Conservation (phyloP, 2,797 vertebrate species). For the Graptemys geographica region DNA sequence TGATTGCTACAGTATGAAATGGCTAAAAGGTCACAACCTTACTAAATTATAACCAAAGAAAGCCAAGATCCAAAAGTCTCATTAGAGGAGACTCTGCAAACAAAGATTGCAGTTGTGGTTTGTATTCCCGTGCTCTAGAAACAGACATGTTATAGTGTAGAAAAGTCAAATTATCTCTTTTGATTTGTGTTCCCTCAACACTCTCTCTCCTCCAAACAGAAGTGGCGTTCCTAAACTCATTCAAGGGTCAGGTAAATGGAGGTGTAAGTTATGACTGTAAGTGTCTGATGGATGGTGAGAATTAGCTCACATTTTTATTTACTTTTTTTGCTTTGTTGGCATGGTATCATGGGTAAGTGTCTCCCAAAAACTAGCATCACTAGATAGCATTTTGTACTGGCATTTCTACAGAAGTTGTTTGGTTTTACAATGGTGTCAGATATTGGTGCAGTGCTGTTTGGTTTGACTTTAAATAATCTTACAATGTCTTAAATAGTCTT, state of each 20-base stretch:
- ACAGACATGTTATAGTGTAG: background rate
- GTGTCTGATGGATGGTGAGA: background rate
- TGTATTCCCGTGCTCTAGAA: background rate
- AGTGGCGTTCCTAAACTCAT: background rate
- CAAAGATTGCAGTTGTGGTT: background rate
- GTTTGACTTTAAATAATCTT: conserved; percentile 1
- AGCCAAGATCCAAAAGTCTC: background rate
- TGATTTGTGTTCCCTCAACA: background rate
- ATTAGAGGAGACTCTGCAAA: background rate
- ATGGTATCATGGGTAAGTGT: background rate
- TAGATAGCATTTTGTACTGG: conserved; percentile 9
- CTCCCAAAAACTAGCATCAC: background rate
- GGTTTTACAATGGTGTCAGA: background rate
- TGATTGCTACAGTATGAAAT: background rate
- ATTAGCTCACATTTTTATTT: conserved; percentile 15
- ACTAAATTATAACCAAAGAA: background rate
- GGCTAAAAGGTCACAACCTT: background rate
- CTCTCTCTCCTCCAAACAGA: background rate
- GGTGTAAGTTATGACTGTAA: background rate
- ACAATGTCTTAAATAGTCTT: background rate
- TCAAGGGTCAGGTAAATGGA: background rate
- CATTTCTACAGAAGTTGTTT: conserved; percentile 31
- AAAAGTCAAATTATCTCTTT: conserved; percentile 16
- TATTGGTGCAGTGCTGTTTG: background rate
- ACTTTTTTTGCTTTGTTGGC: background rate